Evolutionary conservation across 2,888 invertebrate species (phyloP).

Genomic region (Scaptodrosophila latifasciaeformis): DNA sequence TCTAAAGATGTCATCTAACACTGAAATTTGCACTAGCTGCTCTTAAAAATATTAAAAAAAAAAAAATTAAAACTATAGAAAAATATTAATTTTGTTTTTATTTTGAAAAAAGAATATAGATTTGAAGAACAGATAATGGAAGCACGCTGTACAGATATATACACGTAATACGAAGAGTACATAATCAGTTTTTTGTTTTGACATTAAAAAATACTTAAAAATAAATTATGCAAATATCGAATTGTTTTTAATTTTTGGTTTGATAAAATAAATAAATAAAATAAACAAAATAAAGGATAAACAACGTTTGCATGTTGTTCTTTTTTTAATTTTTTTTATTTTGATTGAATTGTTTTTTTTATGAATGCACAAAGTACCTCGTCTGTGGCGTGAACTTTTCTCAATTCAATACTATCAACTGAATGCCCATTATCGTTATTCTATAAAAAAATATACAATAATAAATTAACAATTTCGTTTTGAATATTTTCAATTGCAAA

Average conservation of each 20-base stretch:
- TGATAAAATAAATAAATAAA: slow-evolving; percentile 43
- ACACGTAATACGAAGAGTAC: slow-evolving; percentile 62
- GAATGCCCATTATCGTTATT: slow-evolving; percentile 76
- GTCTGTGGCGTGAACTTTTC: slow-evolving; percentile 76
- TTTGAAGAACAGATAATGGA: slow-evolving; percentile 25
- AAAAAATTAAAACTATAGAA: no score
- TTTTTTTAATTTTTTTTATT: slow-evolving; percentile 34
- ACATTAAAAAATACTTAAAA: slow-evolving; percentile 25
- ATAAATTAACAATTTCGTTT: slow-evolving; percentile 10
- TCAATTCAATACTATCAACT: slow-evolving; percentile 75
- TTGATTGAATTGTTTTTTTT: slow-evolving; percentile 30
- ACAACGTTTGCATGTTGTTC: slow-evolving; percentile 28
- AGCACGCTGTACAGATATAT: slow-evolving; percentile 69
- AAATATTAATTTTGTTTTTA: no score
- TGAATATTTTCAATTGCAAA: slow-evolving; percentile 2
- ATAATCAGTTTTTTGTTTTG: slow-evolving; percentile 24
- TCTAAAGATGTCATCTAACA: no score
- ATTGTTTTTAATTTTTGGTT: slow-evolving; percentile 51
- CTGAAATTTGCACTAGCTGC: background rate
- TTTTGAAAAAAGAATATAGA: slow-evolving; percentile 15
- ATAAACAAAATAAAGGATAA: slow-evolving; percentile 35
- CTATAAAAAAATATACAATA: slow-evolving; percentile 69
- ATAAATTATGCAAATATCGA: slow-evolving; percentile 50
- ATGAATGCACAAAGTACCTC: slow-evolving; percentile 76
- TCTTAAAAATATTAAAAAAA: slow-evolving; percentile 14